Evolutionary conservation across 2,888 invertebrate species (phyloP).

Genomic region (Drosophila multiciliata): DNA sequence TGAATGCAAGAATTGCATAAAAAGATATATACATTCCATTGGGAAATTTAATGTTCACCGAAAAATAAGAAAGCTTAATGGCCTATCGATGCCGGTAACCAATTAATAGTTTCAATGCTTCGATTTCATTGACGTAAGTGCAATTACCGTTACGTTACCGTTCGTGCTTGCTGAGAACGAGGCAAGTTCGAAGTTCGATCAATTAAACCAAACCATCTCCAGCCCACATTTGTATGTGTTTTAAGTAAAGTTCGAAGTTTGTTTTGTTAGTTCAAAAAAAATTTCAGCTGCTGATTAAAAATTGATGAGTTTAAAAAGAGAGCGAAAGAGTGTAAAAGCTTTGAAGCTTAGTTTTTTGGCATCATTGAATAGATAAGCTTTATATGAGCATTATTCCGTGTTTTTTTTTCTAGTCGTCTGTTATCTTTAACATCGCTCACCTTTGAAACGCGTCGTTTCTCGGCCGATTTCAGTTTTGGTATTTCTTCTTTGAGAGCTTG

Average conservation of each 20-base stretch:
- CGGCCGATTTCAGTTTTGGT: conserved; percentile 87
- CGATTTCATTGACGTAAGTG: background rate
- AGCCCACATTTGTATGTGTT: background rate
- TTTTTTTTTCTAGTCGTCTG: background rate
- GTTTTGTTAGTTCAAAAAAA: background rate
- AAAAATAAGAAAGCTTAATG: background rate
- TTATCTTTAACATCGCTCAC: conserved; percentile 68
- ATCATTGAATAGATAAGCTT: background rate
- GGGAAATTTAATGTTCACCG: background rate
- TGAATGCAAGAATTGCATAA: background rate
- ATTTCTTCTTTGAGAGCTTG: conserved; percentile 87
- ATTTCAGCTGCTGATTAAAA: background rate
- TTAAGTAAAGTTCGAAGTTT: background rate
- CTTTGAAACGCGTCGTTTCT: conserved; percentile 81
- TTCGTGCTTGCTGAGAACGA: background rate
- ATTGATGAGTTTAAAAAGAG: background rate
- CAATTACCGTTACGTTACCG: background rate
- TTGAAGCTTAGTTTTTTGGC: background rate
- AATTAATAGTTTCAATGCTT: background rate
- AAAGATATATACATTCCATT: too few species aligned
- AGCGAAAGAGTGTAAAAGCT: background rate
- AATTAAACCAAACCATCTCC: background rate
- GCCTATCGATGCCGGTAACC: too few species aligned
- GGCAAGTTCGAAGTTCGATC: background rate
- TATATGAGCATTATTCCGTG: background rate